Percentiles rank a stretch among this genome's conserved stretches.
Evolutionary conservation across 2,797 vertebrate genomes (phyloP).

Genomic region (Gallirallus australis): DNA sequence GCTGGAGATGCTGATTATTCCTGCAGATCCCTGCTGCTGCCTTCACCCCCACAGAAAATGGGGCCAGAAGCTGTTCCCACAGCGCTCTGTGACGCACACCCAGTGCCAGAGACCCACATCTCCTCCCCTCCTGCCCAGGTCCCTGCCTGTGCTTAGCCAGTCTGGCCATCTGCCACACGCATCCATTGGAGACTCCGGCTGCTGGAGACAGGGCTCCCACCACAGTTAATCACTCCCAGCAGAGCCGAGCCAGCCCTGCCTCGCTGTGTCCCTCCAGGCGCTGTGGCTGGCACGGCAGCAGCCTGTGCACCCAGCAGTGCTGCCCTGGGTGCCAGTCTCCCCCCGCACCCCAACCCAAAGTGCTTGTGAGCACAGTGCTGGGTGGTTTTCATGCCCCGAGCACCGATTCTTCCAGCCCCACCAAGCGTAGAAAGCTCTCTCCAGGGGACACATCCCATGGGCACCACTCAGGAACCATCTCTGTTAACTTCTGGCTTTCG

Average conservation of each 20-base stretch:
- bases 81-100: rapidly evolving
- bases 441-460: neutral
- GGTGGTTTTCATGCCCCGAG: rapidly evolving
- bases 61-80: neutral
- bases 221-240: neutral
- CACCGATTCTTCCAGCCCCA: neutral
- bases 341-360: too few relatives aligned
- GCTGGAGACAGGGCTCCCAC: rapidly evolving
- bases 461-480: neutral
- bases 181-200: rapidly evolving
- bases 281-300: neutral
- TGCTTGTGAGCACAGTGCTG: neutral
- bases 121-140: neutral
- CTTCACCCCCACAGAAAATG: neutral
- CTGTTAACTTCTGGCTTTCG: neutral
- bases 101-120: neutral
- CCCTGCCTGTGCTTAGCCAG: neutral
- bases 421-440: neutral
- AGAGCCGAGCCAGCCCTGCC: neutral
- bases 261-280: neutral
- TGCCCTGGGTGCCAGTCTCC: neutral
- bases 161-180: rapidly evolving
- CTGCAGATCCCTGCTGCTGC: neutral
- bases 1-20: too few relatives aligned
- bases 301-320: neutral